Evolutionary conservation across 2,797 vertebrate genomes (phyloP), one percentile per base, ranked within the genome.

Genomic region (Tenualosa ilisha): DNA sequence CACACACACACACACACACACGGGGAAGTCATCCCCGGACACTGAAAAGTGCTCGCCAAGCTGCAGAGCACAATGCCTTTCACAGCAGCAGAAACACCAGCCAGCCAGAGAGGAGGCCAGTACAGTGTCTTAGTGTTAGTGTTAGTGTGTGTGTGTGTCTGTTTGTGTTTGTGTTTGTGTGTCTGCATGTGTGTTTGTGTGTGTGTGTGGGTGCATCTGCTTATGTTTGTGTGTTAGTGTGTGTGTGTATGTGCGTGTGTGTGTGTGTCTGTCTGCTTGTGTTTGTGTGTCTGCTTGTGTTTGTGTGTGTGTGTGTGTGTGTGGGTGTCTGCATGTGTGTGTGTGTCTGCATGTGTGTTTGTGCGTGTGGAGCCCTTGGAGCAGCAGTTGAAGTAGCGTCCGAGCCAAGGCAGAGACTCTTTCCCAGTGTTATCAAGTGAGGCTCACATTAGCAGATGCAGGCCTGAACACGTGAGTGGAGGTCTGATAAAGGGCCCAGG

Each of bases 1-100:
- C 24, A 68, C 65, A 68, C 65, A 68, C 65, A 37, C 65, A 72
- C 65, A 72, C 65, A 72, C 31, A 75, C 68, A 43, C 68, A 75
- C 68, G 40, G 12, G 1, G 51, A 53, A 75, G 68, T 75, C 68
- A 75, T 75, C 68, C 31, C 37, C 37, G 68, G 68, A 75, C 68
- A 43, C 68, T 75, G 13, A 40, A 75, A 75, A 17, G 17, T 37
- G 12, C 15, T 43, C 31, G 15, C 68, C 31, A 40, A 15, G 68
- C 37, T 75, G 68, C 31, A 15, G 13, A 68, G 63, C 24, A 75
- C 68, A 15, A 17, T 40, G 63, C 7, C 63, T 26, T 26, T 31
- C 63, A 11, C 24, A 72, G 68, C 12, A 72, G 6, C 51, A 13
- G 12, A 13, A 9, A 9, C 8, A 51, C 50, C 50, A 53, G 15